A percentile compares a stretch with the other conserved stretches of the same genome.
Conservation (phyloP, 2,113 vertebrate species). For the Mustela nigripes region DNA sequence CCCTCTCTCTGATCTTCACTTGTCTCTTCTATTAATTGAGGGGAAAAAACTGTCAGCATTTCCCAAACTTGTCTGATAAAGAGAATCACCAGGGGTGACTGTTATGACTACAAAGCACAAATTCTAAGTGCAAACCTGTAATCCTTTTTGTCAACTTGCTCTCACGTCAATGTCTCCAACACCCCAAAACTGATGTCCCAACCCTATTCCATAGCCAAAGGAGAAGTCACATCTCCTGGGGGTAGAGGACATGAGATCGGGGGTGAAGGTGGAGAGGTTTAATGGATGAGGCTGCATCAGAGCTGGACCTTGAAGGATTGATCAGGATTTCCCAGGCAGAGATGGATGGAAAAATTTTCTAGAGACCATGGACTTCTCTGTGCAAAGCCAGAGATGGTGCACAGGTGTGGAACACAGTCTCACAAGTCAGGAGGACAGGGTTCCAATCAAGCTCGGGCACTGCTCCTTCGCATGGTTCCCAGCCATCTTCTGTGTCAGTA, state of each 20-base stretch:
- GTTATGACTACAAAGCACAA: not conserved
- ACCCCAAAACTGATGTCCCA: not conserved
- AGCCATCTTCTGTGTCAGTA: not conserved
- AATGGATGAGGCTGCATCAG: not conserved
- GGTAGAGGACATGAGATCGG: not conserved
- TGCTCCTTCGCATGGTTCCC: not conserved
- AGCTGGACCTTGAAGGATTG: not conserved
- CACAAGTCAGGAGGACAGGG: fast-evolving
- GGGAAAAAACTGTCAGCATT: not conserved
- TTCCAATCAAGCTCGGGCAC: not conserved
- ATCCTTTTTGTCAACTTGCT: not conserved
- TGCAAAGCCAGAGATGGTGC: not conserved
- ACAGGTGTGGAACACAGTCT: not conserved
- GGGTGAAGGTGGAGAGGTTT: not conserved
- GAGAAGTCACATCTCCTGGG: not conserved
- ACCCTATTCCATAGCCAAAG: not conserved
- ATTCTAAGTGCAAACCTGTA: not conserved
- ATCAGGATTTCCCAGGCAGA: not conserved
- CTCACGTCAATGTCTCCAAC: not conserved
- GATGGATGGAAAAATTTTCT: not conserved
- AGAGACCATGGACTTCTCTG: not conserved
- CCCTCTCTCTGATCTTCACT: not conserved
- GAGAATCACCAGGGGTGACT: not conserved
- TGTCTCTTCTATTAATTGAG: not conserved
- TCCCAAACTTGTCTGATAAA: not conserved